A percentile compares a stretch with the other conserved stretches of the same genome.
phyloP scores from a whole-genome alignment of 1,140 invertebrate species.

The Caenorhabditis elegans region WBcel235 BX284605.5:10932501-10933000 shows the following conservation, averaged over 20 bases:
- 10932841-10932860: slow-evolving; percentile 23
- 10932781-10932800: slow-evolving; percentile 31
- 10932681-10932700: background rate
- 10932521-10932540: slow-evolving; percentile 8
- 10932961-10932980: background rate
- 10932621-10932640: background rate
- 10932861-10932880: slow-evolving; percentile 31
- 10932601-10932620: slow-evolving; percentile 12
- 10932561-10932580: no score
- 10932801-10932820: slow-evolving; percentile 33
- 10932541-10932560: no score
- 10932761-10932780: slow-evolving; percentile 33
- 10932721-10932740: background rate
- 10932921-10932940: slow-evolving; percentile 34
- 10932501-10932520: no score
- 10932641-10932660: slow-evolving; percentile 2
- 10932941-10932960: slow-evolving; percentile 25
- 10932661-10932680: background rate
- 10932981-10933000: background rate
- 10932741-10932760: slow-evolving; percentile 6
- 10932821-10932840: slow-evolving; percentile 22
- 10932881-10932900: no score
- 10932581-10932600: background rate
- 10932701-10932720: no score
- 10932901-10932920: no score